Evolutionary conservation across 1,140 invertebrate species (phyloP).

Genomic region (Tachypleus tridentatus): DNA sequence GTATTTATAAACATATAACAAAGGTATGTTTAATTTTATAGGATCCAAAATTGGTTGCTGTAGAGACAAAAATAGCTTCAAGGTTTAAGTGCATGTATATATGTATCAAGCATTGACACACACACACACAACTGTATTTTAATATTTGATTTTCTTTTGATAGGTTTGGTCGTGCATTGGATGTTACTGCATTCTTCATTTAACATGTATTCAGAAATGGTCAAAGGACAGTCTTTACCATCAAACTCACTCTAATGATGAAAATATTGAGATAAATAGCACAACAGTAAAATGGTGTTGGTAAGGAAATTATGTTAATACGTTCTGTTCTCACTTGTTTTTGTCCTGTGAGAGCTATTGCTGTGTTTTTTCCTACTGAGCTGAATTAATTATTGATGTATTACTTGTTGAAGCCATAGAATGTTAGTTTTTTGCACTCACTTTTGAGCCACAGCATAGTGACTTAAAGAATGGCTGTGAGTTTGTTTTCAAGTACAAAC

Average conservation of each 20-base stretch:
- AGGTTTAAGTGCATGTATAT: neutral
- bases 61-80: neutral
- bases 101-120: neutral
- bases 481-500: too few species aligned
- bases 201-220: slow-evolving; percentile 85
- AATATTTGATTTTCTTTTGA: neutral
- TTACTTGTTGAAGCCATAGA: too few species aligned
- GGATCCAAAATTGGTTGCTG: too few species aligned
- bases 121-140: neutral
- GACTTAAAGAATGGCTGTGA: too few species aligned
- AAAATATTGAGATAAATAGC: slow-evolving; percentile 28
- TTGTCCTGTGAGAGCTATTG: too few species aligned
- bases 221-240: slow-evolving; percentile 71
- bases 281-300: slow-evolving; percentile 38
- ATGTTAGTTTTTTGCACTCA: too few species aligned
- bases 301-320: slow-evolving; percentile 27
- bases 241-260: slow-evolving; percentile 44
- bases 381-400: too few species aligned
- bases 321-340: too few species aligned
- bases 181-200: slow-evolving; percentile 72
- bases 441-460: too few species aligned
- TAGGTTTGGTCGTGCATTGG: slow-evolving; percentile 57
- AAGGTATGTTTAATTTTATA: too few species aligned
- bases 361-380: too few species aligned
- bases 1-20: too few species aligned